phyloP scores from a whole-genome alignment of 2,113 vertebrate genomes.

The Sebastes schlegelii region DNA sequence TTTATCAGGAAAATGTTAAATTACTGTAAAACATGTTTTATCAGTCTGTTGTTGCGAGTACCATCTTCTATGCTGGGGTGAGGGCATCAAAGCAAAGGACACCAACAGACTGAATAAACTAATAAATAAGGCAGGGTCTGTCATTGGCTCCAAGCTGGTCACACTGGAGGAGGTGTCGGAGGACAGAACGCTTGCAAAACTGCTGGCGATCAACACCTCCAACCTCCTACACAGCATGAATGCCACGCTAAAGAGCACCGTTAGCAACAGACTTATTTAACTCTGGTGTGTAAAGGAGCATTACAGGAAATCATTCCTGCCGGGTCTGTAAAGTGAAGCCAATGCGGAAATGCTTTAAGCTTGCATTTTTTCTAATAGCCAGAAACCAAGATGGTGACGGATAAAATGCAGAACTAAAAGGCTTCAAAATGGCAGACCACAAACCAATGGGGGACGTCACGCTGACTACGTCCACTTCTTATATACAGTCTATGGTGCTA shows the following conservation, averaged over 20 bases:
- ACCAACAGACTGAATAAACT: neutral
- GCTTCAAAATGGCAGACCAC: too few species aligned
- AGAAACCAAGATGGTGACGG: too few species aligned
- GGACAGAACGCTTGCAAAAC: neutral
- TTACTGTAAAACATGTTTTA: conserved; percentile 31
- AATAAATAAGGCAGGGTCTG: neutral
- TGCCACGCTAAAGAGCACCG: neutral
- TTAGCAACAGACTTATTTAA: neutral
- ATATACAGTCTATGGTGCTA: too few species aligned
- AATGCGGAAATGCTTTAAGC: too few species aligned
- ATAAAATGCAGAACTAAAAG: too few species aligned
- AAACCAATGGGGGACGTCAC: too few species aligned
- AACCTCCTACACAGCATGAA: neutral
- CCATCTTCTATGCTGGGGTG: neutral
- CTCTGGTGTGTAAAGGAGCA: neutral
- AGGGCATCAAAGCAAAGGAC: neutral
- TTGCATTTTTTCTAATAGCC: too few species aligned
- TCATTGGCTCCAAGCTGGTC: neutral
- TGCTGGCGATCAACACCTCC: neutral
- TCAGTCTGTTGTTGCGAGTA: neutral
- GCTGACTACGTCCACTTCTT: too few species aligned
- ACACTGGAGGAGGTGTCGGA: neutral
- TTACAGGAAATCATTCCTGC: neutral
- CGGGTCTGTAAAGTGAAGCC: neutral
- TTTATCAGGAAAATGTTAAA: conserved; percentile 18